Evolutionary conservation across 2,888 invertebrate genomes (phyloP).

Genomic region (Papilio elwesi): DNA sequence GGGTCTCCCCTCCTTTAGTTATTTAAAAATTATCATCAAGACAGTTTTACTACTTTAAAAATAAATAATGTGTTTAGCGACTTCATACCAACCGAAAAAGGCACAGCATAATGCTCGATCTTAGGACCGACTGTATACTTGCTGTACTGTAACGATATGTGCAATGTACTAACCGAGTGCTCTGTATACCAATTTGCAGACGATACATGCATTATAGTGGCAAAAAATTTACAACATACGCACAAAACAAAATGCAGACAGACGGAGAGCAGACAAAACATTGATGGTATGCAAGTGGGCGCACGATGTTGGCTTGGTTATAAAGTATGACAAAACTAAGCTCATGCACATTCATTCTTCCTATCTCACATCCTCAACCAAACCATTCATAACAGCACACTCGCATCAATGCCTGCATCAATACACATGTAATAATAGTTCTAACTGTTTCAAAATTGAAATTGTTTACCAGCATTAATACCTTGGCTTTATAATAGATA

Average conservation of each 20-base stretch:
- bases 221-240: slow-evolving; percentile 4
- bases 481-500: too few relatives aligned
- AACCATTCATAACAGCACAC: too few relatives aligned
- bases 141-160: slow-evolving; percentile 38
- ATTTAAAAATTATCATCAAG: slow-evolving; percentile 39
- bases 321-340: slow-evolving; percentile 41
- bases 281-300: slow-evolving; percentile 36
- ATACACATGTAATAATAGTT: too few relatives aligned
- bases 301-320: slow-evolving; percentile 38
- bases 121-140: slow-evolving; percentile 36
- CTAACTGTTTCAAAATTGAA: too few relatives aligned
- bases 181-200: slow-evolving; percentile 41
- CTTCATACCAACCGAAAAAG: slow-evolving; percentile 19
- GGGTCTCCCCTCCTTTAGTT: slow-evolving; percentile 33
- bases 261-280: slow-evolving; percentile 23
- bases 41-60: slow-evolving; percentile 29
- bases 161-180: slow-evolving; percentile 31
- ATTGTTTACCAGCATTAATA: too few relatives aligned
- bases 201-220: slow-evolving; percentile 34
- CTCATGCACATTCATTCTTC: slow-evolving; percentile 30
- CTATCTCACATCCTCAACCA: too few relatives aligned
- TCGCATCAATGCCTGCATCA: neutral
- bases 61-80: slow-evolving; percentile 17
- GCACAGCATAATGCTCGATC: slow-evolving; percentile 5
- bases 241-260: too few relatives aligned